phyloP scores from a whole-genome alignment of 2,113 vertebrate species.

The Thermophis baileyi region DNA sequence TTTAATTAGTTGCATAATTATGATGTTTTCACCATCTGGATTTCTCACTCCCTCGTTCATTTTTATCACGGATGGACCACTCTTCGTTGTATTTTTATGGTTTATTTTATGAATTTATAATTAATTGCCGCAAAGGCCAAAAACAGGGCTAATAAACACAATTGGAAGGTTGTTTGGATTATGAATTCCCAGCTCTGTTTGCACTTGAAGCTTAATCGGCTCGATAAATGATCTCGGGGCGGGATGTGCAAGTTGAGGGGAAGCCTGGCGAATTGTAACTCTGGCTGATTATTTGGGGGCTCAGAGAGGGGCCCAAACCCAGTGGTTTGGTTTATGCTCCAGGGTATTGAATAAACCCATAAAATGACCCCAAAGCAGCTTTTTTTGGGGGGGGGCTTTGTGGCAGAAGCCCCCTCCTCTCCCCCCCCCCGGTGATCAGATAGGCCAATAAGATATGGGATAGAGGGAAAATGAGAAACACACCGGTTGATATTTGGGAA shows the following conservation, averaged over 20 bases:
- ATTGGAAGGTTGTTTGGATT: background rate
- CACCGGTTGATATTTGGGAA: background rate
- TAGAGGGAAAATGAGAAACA: background rate
- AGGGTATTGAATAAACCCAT: background rate
- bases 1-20: background rate
- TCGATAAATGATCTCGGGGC: background rate
- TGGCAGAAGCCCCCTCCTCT: background rate
- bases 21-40: background rate
- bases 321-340: background rate
- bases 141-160: background rate
- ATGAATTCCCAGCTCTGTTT: background rate
- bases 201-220: background rate
- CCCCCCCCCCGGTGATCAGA: background rate
- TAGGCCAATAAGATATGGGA: background rate
- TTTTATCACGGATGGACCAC: background rate
- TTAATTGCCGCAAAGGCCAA: background rate
- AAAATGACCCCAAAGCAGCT: background rate
- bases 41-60: background rate
- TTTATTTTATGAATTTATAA: background rate
- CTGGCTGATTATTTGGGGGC: background rate
- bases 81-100: background rate
- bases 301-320: background rate
- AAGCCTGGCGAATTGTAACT: background rate
- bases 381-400: background rate
- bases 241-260: background rate